phyloP scores from a whole-genome alignment of 2,113 vertebrate genomes.

The Pelvicachromis taeniatus region DNA sequence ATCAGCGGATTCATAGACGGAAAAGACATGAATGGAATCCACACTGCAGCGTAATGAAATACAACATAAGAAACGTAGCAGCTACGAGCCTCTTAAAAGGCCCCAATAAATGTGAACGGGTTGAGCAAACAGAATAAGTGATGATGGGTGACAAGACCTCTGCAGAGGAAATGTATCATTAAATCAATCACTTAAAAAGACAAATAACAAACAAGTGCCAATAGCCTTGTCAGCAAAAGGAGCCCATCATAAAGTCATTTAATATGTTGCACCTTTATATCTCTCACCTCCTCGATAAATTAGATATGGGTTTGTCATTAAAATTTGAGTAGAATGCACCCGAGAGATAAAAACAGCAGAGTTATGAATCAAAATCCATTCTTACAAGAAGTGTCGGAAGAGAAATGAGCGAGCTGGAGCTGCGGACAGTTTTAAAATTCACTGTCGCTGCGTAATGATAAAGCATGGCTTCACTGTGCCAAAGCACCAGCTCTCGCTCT shows the following conservation, averaged over 20 bases:
- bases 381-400: not conserved
- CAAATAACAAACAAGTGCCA: slow-evolving; percentile 54
- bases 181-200: slow-evolving; percentile 63
- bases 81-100: not conserved
- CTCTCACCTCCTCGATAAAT: slow-evolving; percentile 60
- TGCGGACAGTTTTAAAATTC: slow-evolving; percentile 51
- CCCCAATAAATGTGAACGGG: not conserved
- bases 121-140: not conserved
- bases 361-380: slow-evolving; percentile 59
- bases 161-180: not conserved
- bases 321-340: slow-evolving; percentile 51
- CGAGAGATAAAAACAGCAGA: slow-evolving; percentile 47
- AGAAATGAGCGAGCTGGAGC: slow-evolving; percentile 19
- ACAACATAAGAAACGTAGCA: not conserved
- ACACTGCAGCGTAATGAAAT: not conserved
- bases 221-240: slow-evolving; percentile 61
- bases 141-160: not conserved
- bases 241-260: slow-evolving; percentile 49
- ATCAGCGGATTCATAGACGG: not conserved
- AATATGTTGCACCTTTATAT: slow-evolving; percentile 34
- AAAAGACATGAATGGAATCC: not conserved
- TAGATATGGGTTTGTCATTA: slow-evolving; percentile 42
- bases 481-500: not conserved
- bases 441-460: slow-evolving; percentile 38
- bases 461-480: not conserved